phyloP scores from a whole-genome alignment of 2,888 invertebrate genomes.

The Harpagoxenus sublaevis region DNA sequence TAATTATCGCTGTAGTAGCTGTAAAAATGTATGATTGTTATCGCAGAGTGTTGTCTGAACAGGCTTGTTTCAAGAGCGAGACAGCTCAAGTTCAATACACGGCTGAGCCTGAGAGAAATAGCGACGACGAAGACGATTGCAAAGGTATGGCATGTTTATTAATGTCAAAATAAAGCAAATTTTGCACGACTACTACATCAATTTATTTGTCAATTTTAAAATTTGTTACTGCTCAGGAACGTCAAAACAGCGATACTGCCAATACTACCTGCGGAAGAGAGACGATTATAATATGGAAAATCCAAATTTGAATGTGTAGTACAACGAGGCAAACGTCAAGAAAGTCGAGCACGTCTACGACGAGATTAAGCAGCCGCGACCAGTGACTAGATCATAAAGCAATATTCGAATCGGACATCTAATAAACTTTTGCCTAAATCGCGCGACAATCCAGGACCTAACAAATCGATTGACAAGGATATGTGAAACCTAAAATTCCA shows the following conservation, averaged over 20 bases:
- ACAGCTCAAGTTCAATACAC: conserved; percentile 96
- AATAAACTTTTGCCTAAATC: too few relatives aligned
- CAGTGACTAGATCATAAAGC: too few relatives aligned
- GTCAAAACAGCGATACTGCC: conserved; percentile 89
- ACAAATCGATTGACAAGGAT: too few relatives aligned
- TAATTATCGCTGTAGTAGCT: conserved; percentile 90
- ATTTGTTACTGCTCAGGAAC: conserved; percentile 73
- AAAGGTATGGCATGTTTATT: conserved; percentile 82
- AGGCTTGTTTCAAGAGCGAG: conserved; percentile 93
- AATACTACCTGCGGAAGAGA: conserved; percentile 91
- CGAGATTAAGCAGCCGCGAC: conserved; percentile 91
- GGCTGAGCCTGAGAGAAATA: conserved; percentile 89
- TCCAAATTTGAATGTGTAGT: conserved; percentile 93
- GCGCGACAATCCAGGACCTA: too few relatives aligned
- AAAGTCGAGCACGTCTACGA: conserved; percentile 95
- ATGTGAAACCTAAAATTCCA: too few relatives aligned
- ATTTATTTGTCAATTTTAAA: conserved; percentile 11
- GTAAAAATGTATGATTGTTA: conserved; percentile 91
- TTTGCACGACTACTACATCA: background rate
- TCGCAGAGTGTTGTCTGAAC: conserved; percentile 88
- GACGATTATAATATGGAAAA: conserved; percentile 95
- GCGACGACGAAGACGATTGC: conserved; percentile 87
- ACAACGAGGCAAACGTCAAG: conserved; percentile 89
- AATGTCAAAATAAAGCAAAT: background rate
- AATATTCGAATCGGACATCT: too few relatives aligned